Base-by-base conservation (phyloP, 2,888 invertebrate genomes). In the Lepidocyrtoides sp. region DNA sequence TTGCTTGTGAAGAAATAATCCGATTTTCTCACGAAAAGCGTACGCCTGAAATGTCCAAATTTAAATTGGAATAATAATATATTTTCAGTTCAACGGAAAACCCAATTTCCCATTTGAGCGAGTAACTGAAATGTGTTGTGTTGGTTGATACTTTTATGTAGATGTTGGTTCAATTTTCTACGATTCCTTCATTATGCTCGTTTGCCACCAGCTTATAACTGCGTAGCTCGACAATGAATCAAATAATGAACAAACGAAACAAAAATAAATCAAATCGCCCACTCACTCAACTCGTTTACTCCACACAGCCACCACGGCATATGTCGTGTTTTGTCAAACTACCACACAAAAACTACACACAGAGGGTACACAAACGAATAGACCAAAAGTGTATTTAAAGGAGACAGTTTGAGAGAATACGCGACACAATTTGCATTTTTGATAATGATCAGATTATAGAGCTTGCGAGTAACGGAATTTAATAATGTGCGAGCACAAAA, bases 371-470 rank as follows among this genome's bases (percentile, higher is more conserved):
- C n/a, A n/a, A n/a, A n/a, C n/a, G 23, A 10, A 17, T 20, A 44
- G 44, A 44, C 4, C 17, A 29, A 29, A 72, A 51, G 54, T 57
- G 32, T 57, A 79, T 54, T 79, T 79, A 54, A 51, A 51, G 29
- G 29, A 12, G 26, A 32, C 51, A n/a, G 8, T 20, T 7, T 41
- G 7, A 2, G 29, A 29, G 29, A 51, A 51, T n/a, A 57, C n/a
- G 57, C 54, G 54, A 57, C 54, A 57, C 32, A 44, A 82, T 82
- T 82, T 82, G 63, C 82, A 82, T 82, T 82, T 82, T 82, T 63
- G 82, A 82, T 82, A 82, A 82, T 82, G 82, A 82, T 82, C 63
- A 26, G 82, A 82, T 82, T 82, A 82, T 63, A 44, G 44, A 26
- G 44, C 32, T n/a, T 48, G 51, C 51, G 26, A 48, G 44, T 29